Evolutionary conservation across 1,140 invertebrate genomes (phyloP).

Genomic region (Heliconius eleuchia): DNA sequence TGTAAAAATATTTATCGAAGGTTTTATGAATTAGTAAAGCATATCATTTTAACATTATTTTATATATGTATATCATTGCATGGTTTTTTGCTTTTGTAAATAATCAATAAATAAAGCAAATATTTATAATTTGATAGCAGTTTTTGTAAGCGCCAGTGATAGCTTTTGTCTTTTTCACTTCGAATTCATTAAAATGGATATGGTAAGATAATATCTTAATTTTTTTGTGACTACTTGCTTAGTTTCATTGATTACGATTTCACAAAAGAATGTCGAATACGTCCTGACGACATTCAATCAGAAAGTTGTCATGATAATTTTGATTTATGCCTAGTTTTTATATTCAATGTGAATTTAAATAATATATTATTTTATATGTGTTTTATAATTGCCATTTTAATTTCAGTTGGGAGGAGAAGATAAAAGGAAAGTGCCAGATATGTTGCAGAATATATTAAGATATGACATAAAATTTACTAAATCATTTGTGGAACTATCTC

Average conservation of each 20-base stretch:
- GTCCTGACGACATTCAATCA: background rate
- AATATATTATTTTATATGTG: background rate
- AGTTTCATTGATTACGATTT: background rate
- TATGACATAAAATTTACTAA: conserved; percentile 85
- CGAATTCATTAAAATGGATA: conserved; percentile 26
- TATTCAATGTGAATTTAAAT: background rate
- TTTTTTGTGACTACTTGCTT: background rate
- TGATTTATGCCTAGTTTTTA: background rate
- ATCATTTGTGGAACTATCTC: conserved; percentile 82
- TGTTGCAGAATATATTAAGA: conserved; percentile 81
- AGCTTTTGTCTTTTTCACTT: conserved; percentile 14
- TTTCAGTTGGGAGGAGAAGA: conserved; percentile 62
- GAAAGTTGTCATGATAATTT: background rate
- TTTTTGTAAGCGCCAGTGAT: background rate
- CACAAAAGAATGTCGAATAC: background rate
- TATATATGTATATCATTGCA: background rate
- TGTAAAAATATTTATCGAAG: background rate
- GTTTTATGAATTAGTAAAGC: background rate
- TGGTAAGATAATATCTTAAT: conserved; percentile 36
- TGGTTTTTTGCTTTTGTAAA: background rate
- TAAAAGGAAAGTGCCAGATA: conserved; percentile 81
- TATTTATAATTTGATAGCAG: background rate
- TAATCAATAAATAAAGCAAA: background rate
- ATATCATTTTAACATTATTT: background rate
- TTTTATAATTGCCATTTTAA: background rate